Percentiles rank a stretch among this genome's conserved stretches.
These are phyloP conservation scores for Propithecus coquereli DNA, from an alignment of 2,113 vertebrate species.

Conservation along the genomic window DNA sequence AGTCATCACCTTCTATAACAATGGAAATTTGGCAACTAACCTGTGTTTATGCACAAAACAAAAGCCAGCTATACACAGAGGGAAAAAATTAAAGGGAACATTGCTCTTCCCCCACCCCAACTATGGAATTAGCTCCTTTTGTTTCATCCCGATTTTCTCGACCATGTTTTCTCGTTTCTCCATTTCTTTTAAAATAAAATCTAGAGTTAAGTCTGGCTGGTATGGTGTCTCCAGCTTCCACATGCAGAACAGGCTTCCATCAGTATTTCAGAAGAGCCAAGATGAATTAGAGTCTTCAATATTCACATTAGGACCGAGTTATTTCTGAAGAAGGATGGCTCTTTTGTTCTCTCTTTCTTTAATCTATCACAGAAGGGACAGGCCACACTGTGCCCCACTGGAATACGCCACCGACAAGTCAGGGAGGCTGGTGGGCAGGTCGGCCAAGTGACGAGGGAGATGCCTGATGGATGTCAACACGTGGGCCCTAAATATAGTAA, in stretches of 20 bases:
- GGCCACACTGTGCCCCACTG: background rate
- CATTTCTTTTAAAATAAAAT: background rate
- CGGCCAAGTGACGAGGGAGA: background rate
- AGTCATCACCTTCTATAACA: background rate
- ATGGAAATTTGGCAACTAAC: background rate
- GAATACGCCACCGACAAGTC: background rate
- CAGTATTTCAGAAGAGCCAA: background rate
- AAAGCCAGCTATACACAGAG: background rate
- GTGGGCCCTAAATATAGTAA: background rate
- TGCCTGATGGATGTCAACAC: background rate
- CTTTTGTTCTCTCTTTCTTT: conserved; percentile 15
- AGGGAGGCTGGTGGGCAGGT: background rate
- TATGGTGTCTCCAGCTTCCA: background rate
- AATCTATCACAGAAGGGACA: background rate
- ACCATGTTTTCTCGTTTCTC: background rate
- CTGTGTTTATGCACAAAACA: background rate
- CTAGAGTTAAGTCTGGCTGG: background rate
- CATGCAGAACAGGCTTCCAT: background rate
- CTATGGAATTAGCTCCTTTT: background rate
- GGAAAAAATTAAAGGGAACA: background rate
- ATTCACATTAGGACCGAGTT: background rate
- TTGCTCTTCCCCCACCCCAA: background rate
- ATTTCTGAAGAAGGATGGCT: background rate
- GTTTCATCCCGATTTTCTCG: background rate
- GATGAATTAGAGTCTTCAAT: background rate